Percentiles rank a stretch among this genome's conserved stretches.
These are phyloP conservation scores for Nemapogon koenigi DNA, from an alignment of 2,888 invertebrate genomes.

Conservation along the genomic window DNA sequence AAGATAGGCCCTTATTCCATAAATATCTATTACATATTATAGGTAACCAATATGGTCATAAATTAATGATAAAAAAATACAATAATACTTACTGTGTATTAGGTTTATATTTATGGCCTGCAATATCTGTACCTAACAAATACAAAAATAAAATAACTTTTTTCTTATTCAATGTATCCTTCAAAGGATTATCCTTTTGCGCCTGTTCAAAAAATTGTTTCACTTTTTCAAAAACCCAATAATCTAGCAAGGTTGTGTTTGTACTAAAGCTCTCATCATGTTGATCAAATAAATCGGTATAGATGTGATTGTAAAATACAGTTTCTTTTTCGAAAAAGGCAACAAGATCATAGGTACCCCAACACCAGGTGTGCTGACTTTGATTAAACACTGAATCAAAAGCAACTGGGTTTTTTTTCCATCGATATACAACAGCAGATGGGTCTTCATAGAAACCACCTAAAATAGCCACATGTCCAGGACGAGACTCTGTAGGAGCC, in stretches of 20 bases:
- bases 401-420: constrained; percentile 96
- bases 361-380: constrained; percentile 84
- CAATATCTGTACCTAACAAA: constrained; percentile 91
- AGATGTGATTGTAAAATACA: constrained; percentile 48
- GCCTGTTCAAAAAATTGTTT: constrained; percentile 64
- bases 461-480: constrained; percentile 95
- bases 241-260: constrained; percentile 69
- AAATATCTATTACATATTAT: too few relatives aligned
- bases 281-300: constrained; percentile 62
- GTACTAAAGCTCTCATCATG: constrained; percentile 58
- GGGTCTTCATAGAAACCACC: constrained; percentile 99
- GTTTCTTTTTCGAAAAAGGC: constrained; percentile 85
- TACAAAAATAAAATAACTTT: constrained; percentile 88
- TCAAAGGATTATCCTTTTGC: constrained; percentile 31
- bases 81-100: constrained; percentile 69
- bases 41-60: too few relatives aligned
- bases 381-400: constrained; percentile 97
- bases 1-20: too few relatives aligned
- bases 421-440: constrained; percentile 92
- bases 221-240: constrained; percentile 90
- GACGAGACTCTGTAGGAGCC: constrained; percentile 97
- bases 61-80: too few relatives aligned
- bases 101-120: constrained; percentile 94
- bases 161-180: constrained; percentile 39
- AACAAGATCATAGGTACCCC: constrained; percentile 96